Base-by-base conservation (phyloP, 1,140 invertebrate species). In the Zaprionus camerounensis region DNA sequence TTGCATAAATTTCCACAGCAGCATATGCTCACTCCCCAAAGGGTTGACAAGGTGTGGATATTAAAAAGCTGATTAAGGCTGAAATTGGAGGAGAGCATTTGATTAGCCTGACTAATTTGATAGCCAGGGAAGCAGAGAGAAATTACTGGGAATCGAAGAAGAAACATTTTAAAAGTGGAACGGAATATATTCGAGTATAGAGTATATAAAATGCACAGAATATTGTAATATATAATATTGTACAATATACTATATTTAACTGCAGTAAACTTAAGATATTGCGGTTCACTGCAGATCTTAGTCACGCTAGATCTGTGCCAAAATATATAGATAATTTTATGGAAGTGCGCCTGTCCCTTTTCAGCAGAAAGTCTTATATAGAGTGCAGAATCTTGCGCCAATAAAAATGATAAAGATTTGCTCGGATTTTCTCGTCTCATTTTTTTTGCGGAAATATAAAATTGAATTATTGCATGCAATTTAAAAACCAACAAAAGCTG, bases 381-480 rank as follows among this genome's bases (percentile, higher is more conserved):
- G 53, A 49, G 53, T 17, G n/a, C 51, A 72, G 80, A 67, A 51
- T 78, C 70, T 61, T 59, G 76, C 66, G 75, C 78, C 84, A 90
- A 90, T 90, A 90, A 91, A 90, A 90, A 90, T 90, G 86, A 90
- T 91, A 90, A 90, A 91, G 76, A 76, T 71, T 61, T 76, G 41
- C 56, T 64, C 22, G 31, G 20, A n/a, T 41, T 61, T 61, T 59
- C 34, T 17, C n/a, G 38, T 31, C 17, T 26, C 46, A 1, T 22
- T 53, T 65, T 53, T 38, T 64, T 79, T 90, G 78, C 90, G 90
- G 90, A 91, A 83, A 91, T 91, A 91, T 91, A 91, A 91, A 91
- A 86, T 86, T 91, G 90, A 91, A 91, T 91, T 91, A 91, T 91
- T 91, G 84, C 80, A 78, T 80, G 90, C 82, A 91, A 86, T 90